Percentiles rank a stretch among this genome's conserved stretches.
These are phyloP conservation scores for Pristionchus japonicus DNA, from an alignment of 2,888 invertebrate species.

Conservation along the genomic window DNA sequence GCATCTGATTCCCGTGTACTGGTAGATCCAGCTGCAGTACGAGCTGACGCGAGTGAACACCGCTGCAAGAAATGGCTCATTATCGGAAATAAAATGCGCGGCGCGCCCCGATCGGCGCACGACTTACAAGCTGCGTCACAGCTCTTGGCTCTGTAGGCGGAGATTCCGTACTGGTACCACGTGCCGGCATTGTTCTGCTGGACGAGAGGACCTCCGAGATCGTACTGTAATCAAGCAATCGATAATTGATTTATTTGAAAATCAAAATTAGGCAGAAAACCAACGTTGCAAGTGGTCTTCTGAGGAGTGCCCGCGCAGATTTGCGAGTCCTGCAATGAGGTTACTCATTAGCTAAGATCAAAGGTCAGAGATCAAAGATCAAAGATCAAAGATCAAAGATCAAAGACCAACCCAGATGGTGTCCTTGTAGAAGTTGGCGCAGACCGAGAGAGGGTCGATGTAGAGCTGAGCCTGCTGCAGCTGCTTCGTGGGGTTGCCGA, in stretches of 20 bases:
- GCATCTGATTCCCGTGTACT: constrained; percentile 5
- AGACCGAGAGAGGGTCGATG: constrained; percentile 7
- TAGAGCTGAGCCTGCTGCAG: constrained; percentile 40
- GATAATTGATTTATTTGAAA: background rate
- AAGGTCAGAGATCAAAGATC: too few species aligned
- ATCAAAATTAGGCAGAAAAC: too few species aligned
- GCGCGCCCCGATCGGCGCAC: too few species aligned
- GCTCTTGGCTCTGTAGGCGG: constrained; percentile 30
- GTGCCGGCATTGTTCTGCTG: background rate
- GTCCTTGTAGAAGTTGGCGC: constrained; percentile 25
- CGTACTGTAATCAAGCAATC: constrained; percentile 32
- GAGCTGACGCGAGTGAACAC: constrained; percentile 32
- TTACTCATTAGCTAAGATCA: too few species aligned
- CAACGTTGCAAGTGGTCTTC: constrained; percentile 32
- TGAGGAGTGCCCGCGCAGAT: constrained; percentile 32
- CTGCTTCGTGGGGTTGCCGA: constrained; percentile 38
- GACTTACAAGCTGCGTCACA: constrained; percentile 14
- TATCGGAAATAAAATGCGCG: background rate
- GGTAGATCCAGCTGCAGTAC: constrained; percentile 23
- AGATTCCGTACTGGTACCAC: constrained; percentile 45
- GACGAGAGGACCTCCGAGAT: constrained; percentile 38
- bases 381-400: too few species aligned
- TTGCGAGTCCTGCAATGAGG: constrained; percentile 15
- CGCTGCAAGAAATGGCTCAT: background rate
- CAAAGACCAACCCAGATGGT: background rate